These are phyloP conservation scores for Drosophila melanosoma DNA, from an alignment of 2,888 invertebrate species.

Conservation along the genomic window DNA sequence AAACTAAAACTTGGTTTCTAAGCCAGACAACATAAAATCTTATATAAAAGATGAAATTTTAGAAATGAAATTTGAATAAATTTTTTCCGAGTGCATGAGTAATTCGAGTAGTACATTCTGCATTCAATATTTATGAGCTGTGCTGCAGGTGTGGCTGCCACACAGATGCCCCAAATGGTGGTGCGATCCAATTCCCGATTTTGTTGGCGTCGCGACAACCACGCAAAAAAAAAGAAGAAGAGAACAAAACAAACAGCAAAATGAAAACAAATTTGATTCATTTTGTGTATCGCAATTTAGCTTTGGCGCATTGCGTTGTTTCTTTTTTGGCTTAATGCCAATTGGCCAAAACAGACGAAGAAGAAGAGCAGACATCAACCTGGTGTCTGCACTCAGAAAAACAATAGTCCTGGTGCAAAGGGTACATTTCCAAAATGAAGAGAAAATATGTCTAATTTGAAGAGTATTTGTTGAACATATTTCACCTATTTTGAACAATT, in stretches of 20 bases:
- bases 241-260: neutral
- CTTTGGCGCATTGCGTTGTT: slow-evolving; percentile 60
- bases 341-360: slow-evolving; percentile 5
- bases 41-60: too few relatives aligned
- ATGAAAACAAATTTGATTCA: slow-evolving; percentile 56
- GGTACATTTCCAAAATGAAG: too few relatives aligned
- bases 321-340: slow-evolving; percentile 62
- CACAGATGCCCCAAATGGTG: slow-evolving; percentile 10
- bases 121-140: slow-evolving; percentile 65
- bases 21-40: neutral
- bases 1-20: neutral
- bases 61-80: too few relatives aligned
- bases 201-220: slow-evolving; percentile 35
- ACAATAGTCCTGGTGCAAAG: neutral
- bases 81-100: slow-evolving; percentile 9
- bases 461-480: too few relatives aligned
- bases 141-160: slow-evolving; percentile 53
- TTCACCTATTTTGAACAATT: too few relatives aligned
- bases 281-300: slow-evolving; percentile 39
- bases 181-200: slow-evolving; percentile 44
- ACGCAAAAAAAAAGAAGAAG: slow-evolving; percentile 28
- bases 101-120: slow-evolving; percentile 40
- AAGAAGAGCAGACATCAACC: neutral
- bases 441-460: too few relatives aligned
- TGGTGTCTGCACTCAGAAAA: neutral